These are phyloP conservation scores for Platysternon megacephalum DNA, from an alignment of 2,113 vertebrate species.

Conservation along the genomic window DNA sequence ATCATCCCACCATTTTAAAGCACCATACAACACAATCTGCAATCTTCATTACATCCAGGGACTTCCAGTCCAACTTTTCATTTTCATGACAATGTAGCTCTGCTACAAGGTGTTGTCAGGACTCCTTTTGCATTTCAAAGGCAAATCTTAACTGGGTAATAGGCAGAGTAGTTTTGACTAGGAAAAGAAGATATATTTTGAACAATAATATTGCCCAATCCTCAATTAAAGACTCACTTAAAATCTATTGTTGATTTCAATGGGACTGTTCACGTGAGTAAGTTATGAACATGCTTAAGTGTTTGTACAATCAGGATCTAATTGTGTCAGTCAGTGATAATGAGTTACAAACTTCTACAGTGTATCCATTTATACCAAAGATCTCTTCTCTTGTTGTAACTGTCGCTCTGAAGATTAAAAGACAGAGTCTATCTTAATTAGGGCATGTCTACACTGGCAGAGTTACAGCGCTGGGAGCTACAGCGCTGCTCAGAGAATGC, in stretches of 20 bases:
- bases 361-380: too few relatives aligned
- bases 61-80: background rate
- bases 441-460: too few relatives aligned
- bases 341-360: too few relatives aligned
- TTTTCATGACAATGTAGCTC: background rate
- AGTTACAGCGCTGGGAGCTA: too few relatives aligned
- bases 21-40: too few relatives aligned
- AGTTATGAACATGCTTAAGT: background rate
- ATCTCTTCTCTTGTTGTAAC: background rate
- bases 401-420: background rate
- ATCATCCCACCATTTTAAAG: too few relatives aligned
- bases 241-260: background rate
- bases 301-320: background rate
- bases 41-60: background rate
- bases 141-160: background rate
- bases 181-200: background rate
- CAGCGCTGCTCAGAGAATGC: too few relatives aligned
- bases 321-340: background rate
- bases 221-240: background rate
- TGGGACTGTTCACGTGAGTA: background rate
- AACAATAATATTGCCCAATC: background rate
- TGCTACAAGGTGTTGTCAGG: background rate
- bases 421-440: background rate
- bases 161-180: background rate
- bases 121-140: background rate